phyloP scores from a whole-genome alignment of 1,140 invertebrate species.

The Pseudoatta argentina region DNA sequence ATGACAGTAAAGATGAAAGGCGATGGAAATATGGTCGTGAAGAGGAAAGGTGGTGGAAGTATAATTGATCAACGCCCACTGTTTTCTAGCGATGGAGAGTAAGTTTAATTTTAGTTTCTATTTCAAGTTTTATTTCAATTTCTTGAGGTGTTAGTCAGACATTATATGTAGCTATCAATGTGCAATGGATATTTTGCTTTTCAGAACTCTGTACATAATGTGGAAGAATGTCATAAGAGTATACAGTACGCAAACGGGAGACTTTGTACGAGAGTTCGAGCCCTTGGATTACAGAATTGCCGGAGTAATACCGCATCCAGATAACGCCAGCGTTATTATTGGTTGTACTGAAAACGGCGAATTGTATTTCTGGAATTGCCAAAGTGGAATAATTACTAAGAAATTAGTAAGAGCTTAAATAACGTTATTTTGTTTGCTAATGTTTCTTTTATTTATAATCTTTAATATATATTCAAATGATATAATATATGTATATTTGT shows the following conservation, averaged over 20 bases:
- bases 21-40: constrained; percentile 88
- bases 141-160: not conserved
- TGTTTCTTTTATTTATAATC: not conserved
- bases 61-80: constrained; percentile 88
- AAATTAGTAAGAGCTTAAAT: constrained; percentile 81
- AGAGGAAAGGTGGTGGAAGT: constrained; percentile 88
- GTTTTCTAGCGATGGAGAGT: constrained; percentile 89
- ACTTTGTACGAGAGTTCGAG: constrained; percentile 87
- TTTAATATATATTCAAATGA: not conserved
- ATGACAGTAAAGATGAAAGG: constrained; percentile 86
- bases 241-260: constrained; percentile 88
- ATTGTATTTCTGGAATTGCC: constrained; percentile 87
- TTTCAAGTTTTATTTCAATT: not conserved
- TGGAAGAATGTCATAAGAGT: constrained; percentile 87
- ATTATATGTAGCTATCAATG: constrained; percentile 33
- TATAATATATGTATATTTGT: not conserved
- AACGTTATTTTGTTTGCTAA: constrained; percentile 13
- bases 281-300: constrained; percentile 84
- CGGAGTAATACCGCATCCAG: constrained; percentile 85
- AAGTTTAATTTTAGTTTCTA: constrained; percentile 80
- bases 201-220: constrained; percentile 87
- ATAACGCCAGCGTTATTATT: constrained; percentile 84
- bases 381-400: constrained; percentile 85
- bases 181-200: constrained; percentile 68
- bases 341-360: constrained; percentile 87